Conservation (phyloP, 1,140 invertebrate species). For the Bombus soroeensis region DNA sequence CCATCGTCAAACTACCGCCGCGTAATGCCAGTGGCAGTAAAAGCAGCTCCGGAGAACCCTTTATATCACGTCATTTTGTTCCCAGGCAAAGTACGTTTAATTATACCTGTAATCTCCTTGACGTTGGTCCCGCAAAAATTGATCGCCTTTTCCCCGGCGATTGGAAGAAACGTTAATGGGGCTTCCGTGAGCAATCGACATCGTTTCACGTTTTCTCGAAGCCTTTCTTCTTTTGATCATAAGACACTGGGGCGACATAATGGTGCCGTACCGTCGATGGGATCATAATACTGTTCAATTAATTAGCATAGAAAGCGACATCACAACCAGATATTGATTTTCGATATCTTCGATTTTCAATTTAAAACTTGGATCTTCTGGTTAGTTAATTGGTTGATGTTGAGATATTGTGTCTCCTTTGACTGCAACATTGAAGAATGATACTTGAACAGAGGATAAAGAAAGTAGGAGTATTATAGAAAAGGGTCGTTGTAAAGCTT, state of each 20-base stretch:
- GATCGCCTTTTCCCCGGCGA: constrained; percentile 15
- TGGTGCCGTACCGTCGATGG: not conserved
- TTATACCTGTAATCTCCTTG: constrained; percentile 34
- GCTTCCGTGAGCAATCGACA: not conserved
- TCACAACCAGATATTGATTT: not conserved
- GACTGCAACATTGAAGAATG: not conserved
- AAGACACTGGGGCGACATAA: not conserved
- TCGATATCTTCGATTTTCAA: not conserved
- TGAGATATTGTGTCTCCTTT: not conserved
- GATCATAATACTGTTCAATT: not conserved
- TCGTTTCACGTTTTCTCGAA: not conserved
- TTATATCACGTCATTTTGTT: constrained; percentile 30
- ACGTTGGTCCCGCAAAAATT: not conserved
- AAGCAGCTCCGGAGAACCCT: not conserved
- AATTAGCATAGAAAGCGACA: not conserved
- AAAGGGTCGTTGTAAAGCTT: not conserved
- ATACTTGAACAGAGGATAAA: not conserved
- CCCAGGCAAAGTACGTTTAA: constrained; percentile 19
- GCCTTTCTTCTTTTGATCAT: not conserved
- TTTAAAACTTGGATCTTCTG: not conserved
- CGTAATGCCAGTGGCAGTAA: not conserved
- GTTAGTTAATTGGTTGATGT: not conserved
- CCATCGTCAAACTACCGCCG: not conserved
- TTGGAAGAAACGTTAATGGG: constrained; percentile 30
- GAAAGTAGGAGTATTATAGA: not conserved